Evolutionary conservation across 2,797 vertebrate species (phyloP).

Genomic region (Phalloptychus januarius): DNA sequence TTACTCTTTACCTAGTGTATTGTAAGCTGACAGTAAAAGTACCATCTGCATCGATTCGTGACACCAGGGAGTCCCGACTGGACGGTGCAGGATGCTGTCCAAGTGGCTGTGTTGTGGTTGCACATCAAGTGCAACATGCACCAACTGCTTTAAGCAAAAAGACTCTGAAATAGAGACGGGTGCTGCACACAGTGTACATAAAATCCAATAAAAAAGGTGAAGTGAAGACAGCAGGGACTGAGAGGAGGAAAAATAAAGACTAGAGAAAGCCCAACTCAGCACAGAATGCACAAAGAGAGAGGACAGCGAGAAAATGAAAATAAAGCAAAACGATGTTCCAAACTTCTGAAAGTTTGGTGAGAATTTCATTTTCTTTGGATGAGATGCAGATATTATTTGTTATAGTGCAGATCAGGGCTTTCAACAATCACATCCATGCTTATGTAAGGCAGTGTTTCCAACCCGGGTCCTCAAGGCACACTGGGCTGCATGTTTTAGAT

Average conservation of each 20-base stretch:
- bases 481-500: too few species aligned
- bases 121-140: background rate
- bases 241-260: background rate
- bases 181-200: background rate
- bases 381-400: background rate
- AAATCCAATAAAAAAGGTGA: background rate
- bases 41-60: background rate
- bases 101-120: background rate
- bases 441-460: too few species aligned
- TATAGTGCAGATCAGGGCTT: background rate
- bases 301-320: conserved; percentile 4
- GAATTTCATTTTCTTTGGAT: background rate
- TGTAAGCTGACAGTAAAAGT: background rate
- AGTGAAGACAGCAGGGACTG: background rate
- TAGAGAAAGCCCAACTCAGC: background rate
- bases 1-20: background rate
- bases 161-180: background rate
- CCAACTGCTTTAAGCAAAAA: conserved; percentile 4
- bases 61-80: background rate
- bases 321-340: conserved; percentile 6
- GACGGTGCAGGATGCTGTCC: background rate
- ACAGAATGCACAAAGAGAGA: background rate
- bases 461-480: too few species aligned
- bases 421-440: background rate
- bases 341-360: background rate